Conservation (phyloP, 2,113 vertebrate genomes). For the Entomyzon cyanotis region DNA sequence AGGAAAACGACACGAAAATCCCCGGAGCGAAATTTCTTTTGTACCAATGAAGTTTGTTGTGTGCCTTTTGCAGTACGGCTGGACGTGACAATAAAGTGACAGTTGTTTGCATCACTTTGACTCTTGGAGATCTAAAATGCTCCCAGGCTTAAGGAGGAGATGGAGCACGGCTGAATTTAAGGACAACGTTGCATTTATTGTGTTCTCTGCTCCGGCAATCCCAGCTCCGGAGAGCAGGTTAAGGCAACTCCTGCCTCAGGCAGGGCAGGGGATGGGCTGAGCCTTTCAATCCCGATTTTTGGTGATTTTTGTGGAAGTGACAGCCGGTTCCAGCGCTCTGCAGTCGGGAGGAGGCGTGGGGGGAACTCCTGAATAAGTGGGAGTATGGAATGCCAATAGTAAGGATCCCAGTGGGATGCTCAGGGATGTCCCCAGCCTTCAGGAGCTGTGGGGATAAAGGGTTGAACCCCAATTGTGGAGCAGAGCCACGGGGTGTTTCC, state of each 20-base stretch:
- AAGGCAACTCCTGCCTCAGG: background rate
- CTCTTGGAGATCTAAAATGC: background rate
- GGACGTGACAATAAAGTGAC: conserved; percentile 84
- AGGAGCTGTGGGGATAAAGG: background rate
- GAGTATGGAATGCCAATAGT: rapidly evolving
- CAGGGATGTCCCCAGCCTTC: background rate
- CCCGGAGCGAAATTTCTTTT: conserved; percentile 61
- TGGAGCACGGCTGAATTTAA: rapidly evolving
- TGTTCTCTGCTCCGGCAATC: background rate
- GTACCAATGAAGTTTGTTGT: conserved; percentile 76
- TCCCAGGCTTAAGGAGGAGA: background rate
- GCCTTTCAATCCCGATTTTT: background rate
- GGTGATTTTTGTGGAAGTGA: background rate
- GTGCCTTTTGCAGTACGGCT: conserved; percentile 82
- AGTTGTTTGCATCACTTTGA: conserved; percentile 70
- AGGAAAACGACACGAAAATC: background rate
- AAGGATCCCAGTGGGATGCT: background rate
- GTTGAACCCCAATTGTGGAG: rapidly evolving
- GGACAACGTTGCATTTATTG: rapidly evolving
- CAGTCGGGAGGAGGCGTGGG: rapidly evolving
- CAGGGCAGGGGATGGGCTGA: background rate
- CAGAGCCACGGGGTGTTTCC: background rate
- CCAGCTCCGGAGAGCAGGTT: rapidly evolving
- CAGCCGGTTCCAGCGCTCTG: rapidly evolving
- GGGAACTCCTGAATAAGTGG: background rate